Conservation (phyloP, 2,113 vertebrate species). For the Cavia porcellus region DNA sequence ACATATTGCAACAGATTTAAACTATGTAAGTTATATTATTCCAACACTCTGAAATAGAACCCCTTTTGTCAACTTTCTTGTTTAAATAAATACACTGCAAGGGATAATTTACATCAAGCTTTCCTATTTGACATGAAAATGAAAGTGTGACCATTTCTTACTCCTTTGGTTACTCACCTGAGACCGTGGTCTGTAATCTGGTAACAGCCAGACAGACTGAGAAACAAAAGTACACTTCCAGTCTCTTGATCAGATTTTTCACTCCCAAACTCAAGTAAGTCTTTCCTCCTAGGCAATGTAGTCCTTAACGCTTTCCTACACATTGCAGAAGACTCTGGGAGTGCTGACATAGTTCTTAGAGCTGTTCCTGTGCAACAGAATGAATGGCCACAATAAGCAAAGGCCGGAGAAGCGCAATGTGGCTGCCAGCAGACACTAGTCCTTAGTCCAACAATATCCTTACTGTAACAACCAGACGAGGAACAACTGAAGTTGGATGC, state of each 20-base stretch:
- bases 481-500: slow-evolving; percentile 86
- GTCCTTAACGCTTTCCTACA: slow-evolving; percentile 90
- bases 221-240: slow-evolving; percentile 93
- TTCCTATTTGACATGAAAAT: neutral
- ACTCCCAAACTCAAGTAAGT: slow-evolving; percentile 87
- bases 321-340: slow-evolving; percentile 87
- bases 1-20: neutral
- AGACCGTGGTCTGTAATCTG: slow-evolving; percentile 97
- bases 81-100: slow-evolving; percentile 18
- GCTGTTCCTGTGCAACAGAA: slow-evolving; percentile 92
- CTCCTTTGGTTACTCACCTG: slow-evolving; percentile 89
- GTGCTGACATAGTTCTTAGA: slow-evolving; percentile 92
- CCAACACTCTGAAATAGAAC: neutral
- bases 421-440: slow-evolving; percentile 93
- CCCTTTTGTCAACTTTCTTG: neutral
- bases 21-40: neutral
- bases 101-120: neutral
- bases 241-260: slow-evolving; percentile 89
- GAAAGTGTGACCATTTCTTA: neutral
- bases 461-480: slow-evolving; percentile 90
- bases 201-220: slow-evolving; percentile 98
- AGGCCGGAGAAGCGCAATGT: slow-evolving; percentile 89
- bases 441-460: slow-evolving; percentile 92
- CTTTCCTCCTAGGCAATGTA: slow-evolving; percentile 89
- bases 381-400: slow-evolving; percentile 93